phyloP scores from a whole-genome alignment of 2,113 vertebrate species.

The Rhabdomys dilectus region DNA sequence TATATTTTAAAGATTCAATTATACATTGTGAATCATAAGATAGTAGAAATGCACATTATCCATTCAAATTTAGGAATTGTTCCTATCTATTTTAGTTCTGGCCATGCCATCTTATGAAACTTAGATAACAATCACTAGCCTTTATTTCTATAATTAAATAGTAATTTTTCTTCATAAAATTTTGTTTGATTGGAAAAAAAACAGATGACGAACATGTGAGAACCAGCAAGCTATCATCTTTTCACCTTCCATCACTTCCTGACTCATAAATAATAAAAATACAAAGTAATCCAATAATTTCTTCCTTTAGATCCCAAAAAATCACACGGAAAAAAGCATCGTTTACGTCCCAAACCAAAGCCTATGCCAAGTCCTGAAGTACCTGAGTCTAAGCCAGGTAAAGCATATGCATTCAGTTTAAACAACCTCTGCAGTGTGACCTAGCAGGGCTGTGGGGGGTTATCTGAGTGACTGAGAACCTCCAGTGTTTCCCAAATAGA shows the following conservation, averaged over 20 bases:
- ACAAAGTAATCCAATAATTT: slow-evolving; percentile 56
- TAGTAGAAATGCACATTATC: background rate
- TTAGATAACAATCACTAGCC: background rate
- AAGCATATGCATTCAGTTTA: slow-evolving; percentile 69
- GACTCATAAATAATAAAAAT: background rate
- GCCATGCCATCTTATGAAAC: background rate
- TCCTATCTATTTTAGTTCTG: background rate
- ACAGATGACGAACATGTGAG: background rate
- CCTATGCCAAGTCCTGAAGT: slow-evolving; percentile 77
- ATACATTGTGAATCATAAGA: slow-evolving; percentile 10
- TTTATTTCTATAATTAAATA: slow-evolving; percentile 50
- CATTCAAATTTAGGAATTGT: slow-evolving; percentile 26
- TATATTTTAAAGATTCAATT: slow-evolving; percentile 11
- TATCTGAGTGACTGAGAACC: background rate
- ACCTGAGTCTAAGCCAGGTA: slow-evolving; percentile 85
- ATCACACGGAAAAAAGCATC: slow-evolving; percentile 72
- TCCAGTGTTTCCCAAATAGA: background rate
- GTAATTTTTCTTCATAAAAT: slow-evolving; percentile 35
- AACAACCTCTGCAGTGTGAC: background rate
- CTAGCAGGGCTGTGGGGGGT: background rate
- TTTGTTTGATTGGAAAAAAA: slow-evolving; percentile 40
- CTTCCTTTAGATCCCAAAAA: slow-evolving; percentile 84
- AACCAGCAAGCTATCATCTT: background rate
- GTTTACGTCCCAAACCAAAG: slow-evolving; percentile 75
- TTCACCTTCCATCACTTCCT: background rate